Conservation (phyloP, 2,797 vertebrate genomes). For the Toxotes lorentzi region DNA sequence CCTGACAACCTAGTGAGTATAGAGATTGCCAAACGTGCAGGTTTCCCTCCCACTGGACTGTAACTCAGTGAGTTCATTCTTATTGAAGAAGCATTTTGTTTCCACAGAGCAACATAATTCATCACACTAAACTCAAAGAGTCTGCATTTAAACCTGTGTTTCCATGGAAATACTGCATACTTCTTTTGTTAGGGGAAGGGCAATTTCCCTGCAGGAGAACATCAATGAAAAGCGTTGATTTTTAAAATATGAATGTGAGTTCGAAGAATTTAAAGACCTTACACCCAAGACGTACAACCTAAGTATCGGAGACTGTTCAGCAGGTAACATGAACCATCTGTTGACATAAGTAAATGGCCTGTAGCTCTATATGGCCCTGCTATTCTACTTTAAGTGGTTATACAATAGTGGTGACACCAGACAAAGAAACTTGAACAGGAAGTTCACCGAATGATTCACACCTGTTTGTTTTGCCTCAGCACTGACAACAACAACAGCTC, state of each 20-base stretch:
- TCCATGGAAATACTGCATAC: background rate
- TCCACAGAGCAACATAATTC: background rate
- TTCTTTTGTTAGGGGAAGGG: background rate
- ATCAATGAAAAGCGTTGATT: background rate
- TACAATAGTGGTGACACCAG: constrained; percentile 14
- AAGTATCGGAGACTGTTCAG: background rate
- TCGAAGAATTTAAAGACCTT: background rate
- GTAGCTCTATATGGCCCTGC: background rate
- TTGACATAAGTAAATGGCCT: constrained; percentile 42
- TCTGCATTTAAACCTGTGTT: background rate
- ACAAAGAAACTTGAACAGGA: constrained; percentile 50
- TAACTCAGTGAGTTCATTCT: background rate
- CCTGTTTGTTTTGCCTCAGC: constrained; percentile 41
- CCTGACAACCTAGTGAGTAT: background rate
- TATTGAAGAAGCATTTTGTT: background rate
- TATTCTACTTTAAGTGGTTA: constrained; percentile 32
- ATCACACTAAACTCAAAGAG: background rate
- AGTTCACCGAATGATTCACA: constrained; percentile 61
- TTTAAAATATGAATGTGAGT: background rate
- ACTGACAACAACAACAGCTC: background rate
- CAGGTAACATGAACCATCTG: background rate
- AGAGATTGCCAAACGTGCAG: background rate
- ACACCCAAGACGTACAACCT: background rate
- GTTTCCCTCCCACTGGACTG: background rate
- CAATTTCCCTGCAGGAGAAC: background rate